Evolutionary conservation across 2,888 invertebrate genomes (phyloP), one percentile per base, ranked within the genome.

Genomic region (Achlya flavicornis): DNA sequence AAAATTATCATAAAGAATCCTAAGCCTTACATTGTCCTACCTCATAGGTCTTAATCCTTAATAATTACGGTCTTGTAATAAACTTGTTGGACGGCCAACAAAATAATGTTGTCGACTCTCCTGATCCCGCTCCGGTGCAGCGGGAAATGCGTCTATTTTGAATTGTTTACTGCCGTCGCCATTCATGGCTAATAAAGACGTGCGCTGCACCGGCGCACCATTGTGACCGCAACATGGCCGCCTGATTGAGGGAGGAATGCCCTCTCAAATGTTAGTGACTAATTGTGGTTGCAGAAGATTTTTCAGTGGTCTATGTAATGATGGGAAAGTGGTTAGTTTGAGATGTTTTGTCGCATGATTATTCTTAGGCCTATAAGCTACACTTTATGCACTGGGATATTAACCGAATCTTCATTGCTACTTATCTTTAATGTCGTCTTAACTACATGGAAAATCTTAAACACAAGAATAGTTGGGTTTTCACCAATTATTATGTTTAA

Each of bases 161-260:
- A 89, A 88, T 86, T 86, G 85, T 88, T 89, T 88, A 88, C 83
- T 80, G 79, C 79, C 79, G 74, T 77, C 79, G 77, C 87, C 85
- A 85, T 88, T 89, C 87, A 84, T 85, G 85, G 84, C 78, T 85
- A 85, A 86, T 87, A 87, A 84, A 87, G 85, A 81, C 79, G 79
- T 78, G 76, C 79, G 80, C 78, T 74, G 76, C 53, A 19, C 53
- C 53, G 53, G 53, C 53, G 53, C 53, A 53, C 80, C 79, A 81
- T 86, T 86, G 85, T 85, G 78, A 72, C 81, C 80, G 73, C 80
- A 76, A 68, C 75, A 80, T 79, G 78, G 80, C 80, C 72, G 78
- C 74, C 68, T 76, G 74, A 76, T 77, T 73, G 65, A 78, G 81
- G 82, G 87, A 80, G 80, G 85, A 86, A 87, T 87, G 87, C 83